Evolutionary conservation across 2,113 vertebrate species (phyloP).

Genomic region (Mugil cephalus): DNA sequence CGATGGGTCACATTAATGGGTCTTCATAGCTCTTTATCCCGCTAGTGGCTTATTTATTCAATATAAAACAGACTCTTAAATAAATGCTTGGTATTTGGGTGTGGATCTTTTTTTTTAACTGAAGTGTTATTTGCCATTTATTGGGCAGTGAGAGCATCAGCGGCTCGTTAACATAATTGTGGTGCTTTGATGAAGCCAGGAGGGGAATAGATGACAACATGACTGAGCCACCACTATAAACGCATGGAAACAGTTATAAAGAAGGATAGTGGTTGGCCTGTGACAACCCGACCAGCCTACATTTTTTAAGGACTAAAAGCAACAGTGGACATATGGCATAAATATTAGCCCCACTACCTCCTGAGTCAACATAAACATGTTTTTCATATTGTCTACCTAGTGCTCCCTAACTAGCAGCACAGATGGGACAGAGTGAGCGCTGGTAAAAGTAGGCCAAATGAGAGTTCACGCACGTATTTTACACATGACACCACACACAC

Average conservation of each 20-base stretch:
- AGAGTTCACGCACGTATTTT: slow-evolving; percentile 10
- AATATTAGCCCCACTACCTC: slow-evolving; percentile 4
- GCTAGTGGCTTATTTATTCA: neutral
- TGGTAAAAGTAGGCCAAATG: slow-evolving; percentile 27
- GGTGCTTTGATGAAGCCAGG: slow-evolving; percentile 11
- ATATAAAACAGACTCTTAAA: neutral
- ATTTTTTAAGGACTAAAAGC: slow-evolving; percentile 21
- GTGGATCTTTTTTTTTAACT: no score
- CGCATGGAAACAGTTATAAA: slow-evolving; percentile 7
- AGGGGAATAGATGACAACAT: slow-evolving; percentile 28
- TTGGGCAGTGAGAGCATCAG: neutral
- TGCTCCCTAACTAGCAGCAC: slow-evolving; percentile 2
- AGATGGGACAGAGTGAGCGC: slow-evolving; percentile 4
- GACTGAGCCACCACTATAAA: slow-evolving; percentile 23
- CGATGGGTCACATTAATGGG: slow-evolving; percentile 31
- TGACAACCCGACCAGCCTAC: neutral
- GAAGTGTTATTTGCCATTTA: slow-evolving; percentile 3
- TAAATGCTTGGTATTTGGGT: no score
- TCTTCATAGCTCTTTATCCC: slow-evolving; percentile 19
- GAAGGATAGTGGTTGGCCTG: neutral
- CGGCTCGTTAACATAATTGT: slow-evolving; percentile 13
- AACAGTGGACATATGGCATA: neutral
- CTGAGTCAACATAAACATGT: slow-evolving; percentile 33
- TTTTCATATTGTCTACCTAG: slow-evolving; percentile 27
- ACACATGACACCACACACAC: slow-evolving; percentile 15